Conservation (phyloP, 1,140 invertebrate species). For the Brachionus asplanchnoidis region DNA sequence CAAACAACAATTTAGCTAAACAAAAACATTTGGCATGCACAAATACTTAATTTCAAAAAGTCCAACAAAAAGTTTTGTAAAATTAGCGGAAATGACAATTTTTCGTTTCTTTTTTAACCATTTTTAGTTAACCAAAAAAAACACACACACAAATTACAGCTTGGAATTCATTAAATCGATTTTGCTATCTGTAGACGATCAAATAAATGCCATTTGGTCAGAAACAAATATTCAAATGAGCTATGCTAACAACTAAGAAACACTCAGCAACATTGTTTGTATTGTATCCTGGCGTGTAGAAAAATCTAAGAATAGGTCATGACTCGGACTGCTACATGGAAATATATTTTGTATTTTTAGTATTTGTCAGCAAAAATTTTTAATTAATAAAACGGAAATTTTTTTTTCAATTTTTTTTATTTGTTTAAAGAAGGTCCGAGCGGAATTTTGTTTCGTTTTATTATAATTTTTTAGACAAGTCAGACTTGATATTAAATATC, state of each 20-base stretch:
- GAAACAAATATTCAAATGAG: neutral
- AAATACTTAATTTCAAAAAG: neutral
- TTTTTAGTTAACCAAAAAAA: neutral
- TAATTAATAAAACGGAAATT: neutral
- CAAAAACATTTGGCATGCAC: neutral
- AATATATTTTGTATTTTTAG: neutral
- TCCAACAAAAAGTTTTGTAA: neutral
- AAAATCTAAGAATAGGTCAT: neutral
- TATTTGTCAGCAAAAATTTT: neutral
- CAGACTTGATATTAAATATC: neutral
- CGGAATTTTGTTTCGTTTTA: neutral
- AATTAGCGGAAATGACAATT: neutral
- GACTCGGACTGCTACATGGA: neutral
- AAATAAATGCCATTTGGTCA: neutral
- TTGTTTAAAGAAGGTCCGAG: neutral
- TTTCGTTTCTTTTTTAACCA: neutral
- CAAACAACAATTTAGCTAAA: neutral
- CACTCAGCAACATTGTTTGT: neutral
- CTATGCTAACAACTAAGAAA: neutral
- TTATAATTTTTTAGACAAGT: neutral
- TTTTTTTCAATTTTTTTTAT: neutral
- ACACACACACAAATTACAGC: neutral
- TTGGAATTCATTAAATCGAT: neutral
- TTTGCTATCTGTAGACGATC: neutral
- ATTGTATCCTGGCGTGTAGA: neutral